These are phyloP conservation scores for Acronicta psi DNA, from an alignment of 2,888 invertebrate species.

Conservation along the genomic window DNA sequence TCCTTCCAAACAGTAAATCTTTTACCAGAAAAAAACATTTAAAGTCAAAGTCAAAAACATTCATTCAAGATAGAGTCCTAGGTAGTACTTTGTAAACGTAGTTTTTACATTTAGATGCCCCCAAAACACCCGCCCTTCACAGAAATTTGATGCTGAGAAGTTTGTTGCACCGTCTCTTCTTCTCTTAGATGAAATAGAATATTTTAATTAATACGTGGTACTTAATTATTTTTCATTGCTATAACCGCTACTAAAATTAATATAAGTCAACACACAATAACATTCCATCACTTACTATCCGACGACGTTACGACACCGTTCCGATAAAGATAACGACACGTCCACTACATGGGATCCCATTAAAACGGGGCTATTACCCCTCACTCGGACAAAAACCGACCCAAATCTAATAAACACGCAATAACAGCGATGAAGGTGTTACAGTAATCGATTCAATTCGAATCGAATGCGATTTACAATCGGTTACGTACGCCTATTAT, in stretches of 20 bases:
- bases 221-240: no score
- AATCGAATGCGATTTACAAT: conserved; percentile 73
- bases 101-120: no score
- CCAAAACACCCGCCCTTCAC: no score
- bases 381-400: conserved; percentile 54
- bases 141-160: no score
- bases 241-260: conserved; percentile 27
- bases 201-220: no score
- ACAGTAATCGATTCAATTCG: conserved; percentile 75
- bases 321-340: conserved; percentile 52
- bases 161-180: no score
- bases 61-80: no score
- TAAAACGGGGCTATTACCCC: conserved; percentile 49
- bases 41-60: no score
- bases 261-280: conserved; percentile 29
- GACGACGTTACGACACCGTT: conserved; percentile 26
- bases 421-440: conserved; percentile 78
- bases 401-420: conserved; percentile 79
- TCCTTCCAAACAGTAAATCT: no score
- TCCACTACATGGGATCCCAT: conserved; percentile 51
- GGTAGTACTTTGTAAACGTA: no score
- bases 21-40: no score
- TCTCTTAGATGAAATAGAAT: no score
- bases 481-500: conserved; percentile 65
- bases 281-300: conserved; percentile 30